phyloP scores from a whole-genome alignment of 2,888 invertebrate species.

The Tribolium freemani region DNA sequence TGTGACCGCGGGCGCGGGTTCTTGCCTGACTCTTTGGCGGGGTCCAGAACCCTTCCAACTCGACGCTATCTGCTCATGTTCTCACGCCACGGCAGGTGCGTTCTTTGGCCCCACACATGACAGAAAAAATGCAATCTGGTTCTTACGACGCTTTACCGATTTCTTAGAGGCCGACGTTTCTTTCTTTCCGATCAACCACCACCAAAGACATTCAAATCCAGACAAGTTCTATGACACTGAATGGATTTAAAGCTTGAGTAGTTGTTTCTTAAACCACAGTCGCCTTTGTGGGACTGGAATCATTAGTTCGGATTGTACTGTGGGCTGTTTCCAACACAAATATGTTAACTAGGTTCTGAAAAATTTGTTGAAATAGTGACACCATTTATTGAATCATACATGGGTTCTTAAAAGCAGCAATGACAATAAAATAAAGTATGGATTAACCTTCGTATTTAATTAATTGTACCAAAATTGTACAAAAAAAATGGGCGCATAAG shows the following conservation, averaged over 20 bases:
- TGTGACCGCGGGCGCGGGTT: slow-evolving; percentile 38
- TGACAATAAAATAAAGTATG: too few species aligned
- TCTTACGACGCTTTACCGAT: slow-evolving; percentile 11
- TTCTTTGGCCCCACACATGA: slow-evolving; percentile 47
- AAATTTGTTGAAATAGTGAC: too few species aligned
- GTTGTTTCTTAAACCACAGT: neutral
- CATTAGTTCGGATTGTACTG: neutral
- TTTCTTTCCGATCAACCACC: neutral
- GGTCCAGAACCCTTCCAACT: slow-evolving; percentile 23
- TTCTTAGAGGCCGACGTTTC: neutral
- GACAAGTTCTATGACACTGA: neutral
- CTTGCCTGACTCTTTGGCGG: slow-evolving; percentile 24
- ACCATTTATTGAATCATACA: too few species aligned
- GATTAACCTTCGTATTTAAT: too few species aligned
- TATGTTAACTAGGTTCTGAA: too few species aligned
- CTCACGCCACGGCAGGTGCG: slow-evolving; percentile 52
- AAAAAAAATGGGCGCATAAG: too few species aligned
- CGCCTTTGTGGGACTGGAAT: neutral
- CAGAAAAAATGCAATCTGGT: slow-evolving; percentile 41
- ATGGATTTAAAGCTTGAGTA: neutral
- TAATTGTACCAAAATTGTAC: too few species aligned
- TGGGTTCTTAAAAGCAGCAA: too few species aligned
- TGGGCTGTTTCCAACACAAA: neutral
- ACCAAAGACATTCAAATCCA: neutral
- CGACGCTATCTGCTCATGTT: slow-evolving; percentile 35